Percentiles rank a stretch among this genome's conserved stretches.
These are phyloP conservation scores for Pterophyllum scalare DNA, from an alignment of 2,113 vertebrate genomes.

Conservation along the genomic window DNA sequence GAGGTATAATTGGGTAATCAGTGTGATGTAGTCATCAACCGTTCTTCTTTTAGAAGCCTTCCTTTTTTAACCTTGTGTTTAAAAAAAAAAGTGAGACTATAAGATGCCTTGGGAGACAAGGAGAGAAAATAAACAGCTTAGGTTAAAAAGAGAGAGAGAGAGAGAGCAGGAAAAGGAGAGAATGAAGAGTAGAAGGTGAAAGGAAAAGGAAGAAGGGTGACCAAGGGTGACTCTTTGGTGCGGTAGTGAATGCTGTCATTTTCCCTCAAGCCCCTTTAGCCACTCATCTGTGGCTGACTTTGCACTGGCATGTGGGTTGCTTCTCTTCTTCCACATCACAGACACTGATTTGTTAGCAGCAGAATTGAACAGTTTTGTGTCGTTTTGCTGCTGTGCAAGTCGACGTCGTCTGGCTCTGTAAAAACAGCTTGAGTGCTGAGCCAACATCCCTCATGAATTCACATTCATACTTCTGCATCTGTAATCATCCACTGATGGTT, in stretches of 20 bases:
- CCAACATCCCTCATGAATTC: not conserved
- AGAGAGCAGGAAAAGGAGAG: not conserved
- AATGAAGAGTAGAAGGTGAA: constrained; percentile 4
- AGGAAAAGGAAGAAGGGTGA: constrained; percentile 28
- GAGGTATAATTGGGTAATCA: not conserved
- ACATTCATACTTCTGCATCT: not conserved
- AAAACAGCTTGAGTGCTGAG: constrained; percentile 9
- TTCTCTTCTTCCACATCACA: constrained; percentile 60
- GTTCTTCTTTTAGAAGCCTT: not conserved
- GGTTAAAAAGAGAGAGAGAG: not conserved
- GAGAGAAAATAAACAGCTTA: not conserved
- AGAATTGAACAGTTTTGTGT: constrained; percentile 26
- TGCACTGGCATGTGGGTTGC: constrained; percentile 50
- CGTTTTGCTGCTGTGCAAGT: constrained; percentile 16
- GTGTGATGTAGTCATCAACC: not conserved
- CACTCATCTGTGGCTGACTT: constrained; percentile 66
- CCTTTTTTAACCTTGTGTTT: not conserved
- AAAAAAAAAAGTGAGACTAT: not conserved
- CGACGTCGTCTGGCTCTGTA: constrained; percentile 7
- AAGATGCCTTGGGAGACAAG: not conserved
- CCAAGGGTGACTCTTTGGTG: constrained; percentile 48
- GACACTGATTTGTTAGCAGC: constrained; percentile 20
- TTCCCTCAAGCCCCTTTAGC: constrained; percentile 60
- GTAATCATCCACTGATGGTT: not conserved
- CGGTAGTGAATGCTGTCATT: constrained; percentile 40